phyloP scores from a whole-genome alignment of 2,888 invertebrate species.

The Copidosoma aretas region DNA sequence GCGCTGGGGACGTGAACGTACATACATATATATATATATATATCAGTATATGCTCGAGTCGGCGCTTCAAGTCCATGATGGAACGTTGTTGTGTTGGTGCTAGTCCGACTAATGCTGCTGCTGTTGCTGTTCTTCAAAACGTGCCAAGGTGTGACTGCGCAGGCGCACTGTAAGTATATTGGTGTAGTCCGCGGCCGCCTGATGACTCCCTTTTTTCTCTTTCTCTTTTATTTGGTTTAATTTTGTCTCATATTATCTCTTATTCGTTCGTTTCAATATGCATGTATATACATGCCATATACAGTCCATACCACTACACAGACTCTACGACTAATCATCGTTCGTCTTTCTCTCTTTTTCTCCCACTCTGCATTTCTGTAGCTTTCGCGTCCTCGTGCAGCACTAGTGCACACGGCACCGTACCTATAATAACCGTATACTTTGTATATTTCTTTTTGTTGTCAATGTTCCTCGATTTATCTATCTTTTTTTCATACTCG shows the following conservation, averaged over 20 bases:
- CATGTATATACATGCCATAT: neutral
- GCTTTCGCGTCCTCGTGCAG: too few species aligned
- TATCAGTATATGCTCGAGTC: neutral
- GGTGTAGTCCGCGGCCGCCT: constrained; percentile 10
- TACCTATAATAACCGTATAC: too few species aligned
- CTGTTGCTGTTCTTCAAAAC: constrained; percentile 44
- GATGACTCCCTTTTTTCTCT: constrained; percentile 5
- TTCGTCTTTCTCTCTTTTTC: neutral
- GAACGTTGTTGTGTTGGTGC: constrained; percentile 12
- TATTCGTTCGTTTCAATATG: neutral
- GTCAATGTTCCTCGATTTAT: too few species aligned
- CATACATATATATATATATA: neutral
- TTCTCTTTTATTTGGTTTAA: neutral
- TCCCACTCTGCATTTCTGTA: too few species aligned
- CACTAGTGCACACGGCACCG: too few species aligned
- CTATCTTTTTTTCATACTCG: too few species aligned
- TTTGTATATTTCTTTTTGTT: too few species aligned
- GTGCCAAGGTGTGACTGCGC: constrained; percentile 61
- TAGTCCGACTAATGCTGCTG: constrained; percentile 16
- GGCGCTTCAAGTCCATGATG: constrained; percentile 17
- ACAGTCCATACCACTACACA: too few species aligned
- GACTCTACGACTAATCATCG: constrained; percentile 6
- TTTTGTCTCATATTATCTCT: neutral
- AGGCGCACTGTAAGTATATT: constrained; percentile 58
- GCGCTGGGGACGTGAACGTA: neutral